These are phyloP conservation scores for Thaleichthys pacificus DNA, from an alignment of 2,797 vertebrate genomes.

Conservation along the genomic window DNA sequence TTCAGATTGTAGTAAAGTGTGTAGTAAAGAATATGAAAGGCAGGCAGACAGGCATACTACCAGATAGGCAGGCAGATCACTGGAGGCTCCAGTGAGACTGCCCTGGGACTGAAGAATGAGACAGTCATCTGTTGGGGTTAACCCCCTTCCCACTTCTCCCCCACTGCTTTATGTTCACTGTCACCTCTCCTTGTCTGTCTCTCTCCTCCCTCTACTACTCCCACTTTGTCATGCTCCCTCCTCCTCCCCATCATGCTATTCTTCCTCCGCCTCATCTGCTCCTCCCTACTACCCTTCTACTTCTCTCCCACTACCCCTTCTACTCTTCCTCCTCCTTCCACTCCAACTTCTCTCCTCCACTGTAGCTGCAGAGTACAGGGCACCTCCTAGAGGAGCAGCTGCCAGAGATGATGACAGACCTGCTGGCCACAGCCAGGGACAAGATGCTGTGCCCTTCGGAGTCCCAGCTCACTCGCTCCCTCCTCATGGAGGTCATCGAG, in stretches of 20 bases:
- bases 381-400: conserved; percentile 95
- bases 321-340: not conserved
- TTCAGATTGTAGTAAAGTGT: not conserved
- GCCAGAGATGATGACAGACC: conserved; percentile 96
- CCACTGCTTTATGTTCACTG: not conserved
- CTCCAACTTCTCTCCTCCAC: not conserved
- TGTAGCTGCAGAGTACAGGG: conserved; percentile 92
- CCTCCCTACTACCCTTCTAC: not conserved
- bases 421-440: conserved; percentile 88
- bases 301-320: not conserved
- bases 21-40: not conserved
- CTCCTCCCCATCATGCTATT: conserved; percentile 12
- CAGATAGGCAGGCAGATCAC: not conserved
- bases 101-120: not conserved
- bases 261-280: conserved; percentile 6
- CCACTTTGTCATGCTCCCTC: not conserved
- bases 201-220: not conserved
- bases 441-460: conserved; percentile 96
- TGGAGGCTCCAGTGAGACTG: not conserved
- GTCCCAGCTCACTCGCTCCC: conserved; percentile 91
- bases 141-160: not conserved
- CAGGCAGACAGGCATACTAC: conserved; percentile 3
- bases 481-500: conserved; percentile 98
- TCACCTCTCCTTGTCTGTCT: not conserved
- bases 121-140: conserved; percentile 3